Base-by-base conservation (phyloP, 2,888 invertebrate species). In the Ophioninae sp. region DNA sequence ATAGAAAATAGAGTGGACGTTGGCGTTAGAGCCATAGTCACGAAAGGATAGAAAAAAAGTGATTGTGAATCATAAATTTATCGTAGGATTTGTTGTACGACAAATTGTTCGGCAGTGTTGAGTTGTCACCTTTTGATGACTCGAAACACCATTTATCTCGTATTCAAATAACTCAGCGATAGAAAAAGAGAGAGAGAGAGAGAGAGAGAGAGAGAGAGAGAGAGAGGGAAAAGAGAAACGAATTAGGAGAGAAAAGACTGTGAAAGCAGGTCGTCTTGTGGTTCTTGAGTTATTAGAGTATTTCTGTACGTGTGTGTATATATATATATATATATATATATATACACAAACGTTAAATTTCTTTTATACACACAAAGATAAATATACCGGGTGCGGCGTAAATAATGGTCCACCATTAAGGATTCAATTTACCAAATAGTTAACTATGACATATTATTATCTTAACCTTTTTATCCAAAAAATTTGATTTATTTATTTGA, bases 211-310 rank as follows among this genome's bases (percentile, higher is more conserved):
- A 69, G 30, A 37, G 41, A 50, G 13, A 61, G 59, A 37, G 39
- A 72, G 30, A 23, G 56, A 56, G 13, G 30, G 50, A 56, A 44
- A 44, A 13, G 44, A 44, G 44, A 17, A 44, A 10, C 44, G 5
- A 44, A 44, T 44, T n/a, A 23, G 56, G 13, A 21, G 39, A 57
- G 59, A 68, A 30, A 68, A 50, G 37, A 69, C 62, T 75, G 82
- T 76, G 82, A 83, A 83, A 80, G 83, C 79, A 76, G 79, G 83
- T 80, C 83, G 79, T 79, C 72, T 41, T 44, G 83, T 64, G 76
- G 83, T 80, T 76, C 59, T 67, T 78, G 70, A 44, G 67, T 81
- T 70, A 68, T 68, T 74, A 72, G 76, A 65, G 72, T 72, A 39
- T 30, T 67, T 67, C 74, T 67, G 56, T 57, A 13, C 64, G 23